Base-by-base conservation (phyloP, 2,797 vertebrate species). In the Hypotaenidia okinawae region DNA sequence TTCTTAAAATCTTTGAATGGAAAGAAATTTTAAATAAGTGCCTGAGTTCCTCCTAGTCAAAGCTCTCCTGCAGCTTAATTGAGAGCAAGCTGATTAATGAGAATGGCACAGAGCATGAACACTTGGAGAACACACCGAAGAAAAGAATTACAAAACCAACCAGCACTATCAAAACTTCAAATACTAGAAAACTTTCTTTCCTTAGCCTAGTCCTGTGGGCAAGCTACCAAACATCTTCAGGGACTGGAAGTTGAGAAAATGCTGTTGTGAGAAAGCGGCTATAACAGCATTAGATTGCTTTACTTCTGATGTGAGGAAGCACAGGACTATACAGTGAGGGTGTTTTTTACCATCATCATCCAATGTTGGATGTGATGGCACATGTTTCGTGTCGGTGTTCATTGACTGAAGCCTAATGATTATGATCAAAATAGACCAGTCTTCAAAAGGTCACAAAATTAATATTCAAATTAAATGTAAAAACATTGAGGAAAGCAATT, bases 71-170 rank as follows among this genome's bases (percentile, higher is more conserved):
- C 15, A 72, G n/a, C 58, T 81, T 81, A 90, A 84, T 41, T 89
- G 74, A 68, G 32, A 89, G 17, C 14, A 59, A 43, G 35, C 23
- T 75, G 17, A 4, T 90, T 89, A 75, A 78, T 68, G 25, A 68
- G 62, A 75, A 11, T 11, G 63, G 18, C 2, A 5, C n/a, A 49
- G 74, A 78, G 5, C 49, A 64, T 0, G 0, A 37, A 49, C 10
- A 59, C n/a, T 13, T 63, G 37, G 28, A 37, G 45, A 64, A 5
- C 4, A 12, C 0, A 5, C 13, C 54, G 78, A 73, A 73, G 21
- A 43, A 35, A 80, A 81, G 5, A 63, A 77, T 86, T 55, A 45
- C 25, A 75, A 52, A 74, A 89, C 3, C 33, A 76, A 10, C 8
- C 22, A 49, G 15, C 6, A 21, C 11, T 0, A 1, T 79, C 19